phyloP scores from a whole-genome alignment of 2,888 invertebrate genomes.

The Drosophila greeni region DNA sequence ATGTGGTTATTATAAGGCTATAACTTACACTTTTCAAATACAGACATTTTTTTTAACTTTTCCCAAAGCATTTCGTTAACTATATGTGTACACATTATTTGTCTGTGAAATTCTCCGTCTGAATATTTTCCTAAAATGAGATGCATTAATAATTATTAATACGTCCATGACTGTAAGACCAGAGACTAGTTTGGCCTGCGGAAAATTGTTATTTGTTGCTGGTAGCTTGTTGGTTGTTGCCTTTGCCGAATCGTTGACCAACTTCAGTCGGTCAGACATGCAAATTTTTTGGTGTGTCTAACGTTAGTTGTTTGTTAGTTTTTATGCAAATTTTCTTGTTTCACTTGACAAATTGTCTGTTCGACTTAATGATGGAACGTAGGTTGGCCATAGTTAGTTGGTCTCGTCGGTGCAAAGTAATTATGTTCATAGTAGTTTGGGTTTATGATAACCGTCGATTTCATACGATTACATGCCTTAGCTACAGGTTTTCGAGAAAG shows the following conservation, averaged over 20 bases:
- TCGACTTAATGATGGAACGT: constrained; percentile 68
- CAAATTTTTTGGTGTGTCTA: constrained; percentile 64
- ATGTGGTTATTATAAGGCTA: no score
- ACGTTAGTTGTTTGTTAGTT: constrained; percentile 68
- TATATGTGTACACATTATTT: no score
- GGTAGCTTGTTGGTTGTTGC: constrained; percentile 29
- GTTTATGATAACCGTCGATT: constrained; percentile 44
- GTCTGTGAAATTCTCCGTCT: no score
- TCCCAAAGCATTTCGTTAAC: no score
- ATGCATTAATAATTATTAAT: neutral
- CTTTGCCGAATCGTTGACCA: constrained; percentile 47
- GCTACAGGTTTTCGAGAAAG: constrained; percentile 14
- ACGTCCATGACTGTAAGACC: constrained; percentile 12
- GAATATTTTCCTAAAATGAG: neutral
- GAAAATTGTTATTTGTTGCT: constrained; percentile 62
- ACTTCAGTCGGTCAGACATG: constrained; percentile 67
- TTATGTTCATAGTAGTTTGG: constrained; percentile 56
- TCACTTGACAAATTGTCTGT: constrained; percentile 70
- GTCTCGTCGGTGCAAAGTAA: constrained; percentile 8
- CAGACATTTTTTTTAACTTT: no score
- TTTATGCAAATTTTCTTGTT: constrained; percentile 67
- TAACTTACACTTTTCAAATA: no score
- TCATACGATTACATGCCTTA: constrained; percentile 4
- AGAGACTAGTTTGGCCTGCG: constrained; percentile 41
- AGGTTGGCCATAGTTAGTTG: constrained; percentile 28